These are phyloP conservation scores for Drosophila monieri DNA, from an alignment of 2,888 invertebrate species.

Conservation along the genomic window DNA sequence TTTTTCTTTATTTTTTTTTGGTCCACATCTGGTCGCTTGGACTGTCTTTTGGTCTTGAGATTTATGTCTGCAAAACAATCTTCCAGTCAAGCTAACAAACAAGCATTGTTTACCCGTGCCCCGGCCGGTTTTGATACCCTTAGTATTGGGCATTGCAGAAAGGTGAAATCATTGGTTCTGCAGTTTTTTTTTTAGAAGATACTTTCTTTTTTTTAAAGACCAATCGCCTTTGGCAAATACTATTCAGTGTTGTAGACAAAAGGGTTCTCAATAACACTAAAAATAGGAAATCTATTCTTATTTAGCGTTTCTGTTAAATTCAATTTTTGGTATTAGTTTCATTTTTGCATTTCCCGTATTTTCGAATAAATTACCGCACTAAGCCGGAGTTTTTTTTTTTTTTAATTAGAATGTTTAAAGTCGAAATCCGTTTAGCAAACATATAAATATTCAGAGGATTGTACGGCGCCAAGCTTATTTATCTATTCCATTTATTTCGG, in stretches of 20 bases:
- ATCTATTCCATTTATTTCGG: conserved; percentile 44
- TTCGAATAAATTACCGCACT: conserved; percentile 47
- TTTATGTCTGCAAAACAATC: conserved; percentile 67
- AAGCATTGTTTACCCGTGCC: conserved; percentile 63
- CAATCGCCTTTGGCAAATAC: not conserved
- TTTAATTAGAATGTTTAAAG: conserved; percentile 21
- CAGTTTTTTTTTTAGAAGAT: not conserved
- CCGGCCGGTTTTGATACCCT: conserved; percentile 47
- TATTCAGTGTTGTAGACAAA: not conserved
- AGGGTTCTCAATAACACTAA: not conserved
- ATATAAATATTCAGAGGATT: conserved; percentile 47
- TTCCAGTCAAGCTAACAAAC: conserved; percentile 63
- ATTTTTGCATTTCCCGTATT: conserved; percentile 23
- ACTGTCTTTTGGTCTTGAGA: conserved; percentile 60
- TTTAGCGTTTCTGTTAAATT: not conserved
- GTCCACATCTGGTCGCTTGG: conserved; percentile 37
- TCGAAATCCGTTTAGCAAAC: conserved; percentile 44
- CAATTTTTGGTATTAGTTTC: not conserved
- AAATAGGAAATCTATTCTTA: not conserved
- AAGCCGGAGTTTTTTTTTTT: conserved; percentile 9
- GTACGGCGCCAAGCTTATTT: conserved; percentile 38
- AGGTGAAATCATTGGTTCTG: conserved; percentile 25
- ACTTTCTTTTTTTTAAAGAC: not conserved
- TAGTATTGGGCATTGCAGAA: conserved; percentile 10
- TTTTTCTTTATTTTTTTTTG: conserved; percentile 7